A percentile compares a stretch with the other conserved stretches of the same genome.
Conservation (phyloP, 2,888 invertebrate genomes). For the Philopedon plagiatum region DNA sequence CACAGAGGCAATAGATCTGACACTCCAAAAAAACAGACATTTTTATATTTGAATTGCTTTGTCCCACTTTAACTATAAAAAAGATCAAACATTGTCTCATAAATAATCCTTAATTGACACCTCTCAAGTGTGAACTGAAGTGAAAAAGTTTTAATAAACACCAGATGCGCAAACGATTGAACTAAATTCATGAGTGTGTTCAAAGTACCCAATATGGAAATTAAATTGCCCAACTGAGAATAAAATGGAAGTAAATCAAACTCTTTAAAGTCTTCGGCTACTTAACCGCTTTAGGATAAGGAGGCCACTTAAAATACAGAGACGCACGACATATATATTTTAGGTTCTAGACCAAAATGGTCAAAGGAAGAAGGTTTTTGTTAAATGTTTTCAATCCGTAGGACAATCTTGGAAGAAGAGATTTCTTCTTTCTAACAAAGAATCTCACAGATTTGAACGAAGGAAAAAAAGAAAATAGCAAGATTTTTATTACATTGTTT, state of each 20-base stretch:
- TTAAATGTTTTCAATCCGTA: no score
- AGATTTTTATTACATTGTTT: no score
- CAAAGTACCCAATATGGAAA: constrained; percentile 46
- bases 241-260: constrained; percentile 16
- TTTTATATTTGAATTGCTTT: constrained; percentile 1
- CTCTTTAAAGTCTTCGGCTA: constrained; percentile 1
- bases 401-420: no score
- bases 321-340: no score
- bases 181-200: constrained; percentile 35
- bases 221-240: constrained; percentile 28
- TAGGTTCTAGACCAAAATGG: no score
- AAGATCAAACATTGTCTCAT: constrained; percentile 21
- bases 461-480: no score
- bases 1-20: no score
- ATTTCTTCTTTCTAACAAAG: no score
- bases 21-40: neutral
- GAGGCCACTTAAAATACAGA: constrained; percentile 1
- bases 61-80: constrained; percentile 18
- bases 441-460: no score
- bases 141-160: constrained; percentile 40
- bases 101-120: constrained; percentile 49
- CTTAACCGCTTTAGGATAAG: neutral
- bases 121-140: constrained; percentile 44
- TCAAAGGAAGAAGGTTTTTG: no score
- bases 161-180: constrained; percentile 45